Conservation (phyloP, 2,888 invertebrate species). For the Bellardia pandia region DNA sequence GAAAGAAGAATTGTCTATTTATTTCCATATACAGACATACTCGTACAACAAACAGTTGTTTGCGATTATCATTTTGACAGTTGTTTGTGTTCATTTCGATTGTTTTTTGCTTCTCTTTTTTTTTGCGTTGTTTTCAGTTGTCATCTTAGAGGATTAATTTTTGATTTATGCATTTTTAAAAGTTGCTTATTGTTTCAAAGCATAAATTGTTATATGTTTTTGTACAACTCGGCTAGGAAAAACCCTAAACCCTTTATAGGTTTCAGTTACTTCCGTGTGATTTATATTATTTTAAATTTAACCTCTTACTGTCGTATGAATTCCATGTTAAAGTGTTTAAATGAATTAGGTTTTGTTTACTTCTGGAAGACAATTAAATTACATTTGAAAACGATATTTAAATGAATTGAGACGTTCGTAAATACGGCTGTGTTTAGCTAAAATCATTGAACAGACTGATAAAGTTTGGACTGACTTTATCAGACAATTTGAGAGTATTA, state of each 20-base stretch:
- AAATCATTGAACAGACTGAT: not conserved
- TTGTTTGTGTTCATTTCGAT: slow-evolving; percentile 70
- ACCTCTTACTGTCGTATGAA: slow-evolving; percentile 38
- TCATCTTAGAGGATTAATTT: slow-evolving; percentile 73
- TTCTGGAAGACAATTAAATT: slow-evolving; percentile 8
- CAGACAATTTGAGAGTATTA: too few species aligned
- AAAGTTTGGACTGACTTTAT: too few species aligned
- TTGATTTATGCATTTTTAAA: slow-evolving; percentile 82
- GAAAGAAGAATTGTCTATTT: slow-evolving; percentile 25
- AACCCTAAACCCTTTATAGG: slow-evolving; percentile 49
- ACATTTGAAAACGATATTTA: not conserved
- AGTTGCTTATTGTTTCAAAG: slow-evolving; percentile 82
- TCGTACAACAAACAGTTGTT: slow-evolving; percentile 79
- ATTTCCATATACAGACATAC: slow-evolving; percentile 57
- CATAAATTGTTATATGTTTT: slow-evolving; percentile 75
- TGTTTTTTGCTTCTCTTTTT: slow-evolving; percentile 51
- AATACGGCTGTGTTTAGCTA: not conserved
- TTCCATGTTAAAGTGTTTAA: slow-evolving; percentile 52
- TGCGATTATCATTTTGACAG: slow-evolving; percentile 82
- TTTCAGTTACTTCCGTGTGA: slow-evolving; percentile 48
- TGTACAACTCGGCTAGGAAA: slow-evolving; percentile 22
- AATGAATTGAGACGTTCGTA: slow-evolving; percentile 5
- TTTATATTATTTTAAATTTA: slow-evolving; percentile 68
- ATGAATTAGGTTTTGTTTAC: slow-evolving; percentile 49
- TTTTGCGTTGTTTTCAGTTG: slow-evolving; percentile 76